phyloP scores from a whole-genome alignment of 2,113 vertebrate species.

The Oxyura jamaicensis region DNA sequence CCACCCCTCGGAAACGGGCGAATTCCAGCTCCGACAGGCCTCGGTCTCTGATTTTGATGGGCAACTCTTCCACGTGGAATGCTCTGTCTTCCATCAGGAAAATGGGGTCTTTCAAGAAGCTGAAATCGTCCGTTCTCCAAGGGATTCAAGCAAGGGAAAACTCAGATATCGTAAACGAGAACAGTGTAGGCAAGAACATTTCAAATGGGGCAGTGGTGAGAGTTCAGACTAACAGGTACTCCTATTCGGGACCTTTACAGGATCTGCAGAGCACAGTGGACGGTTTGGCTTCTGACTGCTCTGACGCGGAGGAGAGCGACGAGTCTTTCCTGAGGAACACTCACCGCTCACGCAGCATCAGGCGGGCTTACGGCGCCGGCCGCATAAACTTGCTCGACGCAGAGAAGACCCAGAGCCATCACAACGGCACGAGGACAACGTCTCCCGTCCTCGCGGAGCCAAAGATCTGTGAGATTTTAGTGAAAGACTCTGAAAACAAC shows the following conservation, averaged over 20 bases:
- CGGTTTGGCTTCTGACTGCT: conserved; percentile 74
- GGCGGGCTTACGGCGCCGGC: conserved; percentile 89
- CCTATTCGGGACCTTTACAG: background rate
- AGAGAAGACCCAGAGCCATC: conserved; percentile 44
- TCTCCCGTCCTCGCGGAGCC: conserved; percentile 3
- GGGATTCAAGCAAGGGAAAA: conserved; percentile 87
- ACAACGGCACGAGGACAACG: background rate
- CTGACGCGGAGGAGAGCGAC: conserved; percentile 75
- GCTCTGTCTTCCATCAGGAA: conserved; percentile 88
- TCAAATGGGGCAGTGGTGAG: conserved; percentile 67
- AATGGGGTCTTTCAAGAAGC: conserved; percentile 93
- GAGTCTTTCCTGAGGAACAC: conserved; percentile 85
- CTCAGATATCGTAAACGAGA: conserved; percentile 63
- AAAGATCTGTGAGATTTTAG: conserved; percentile 58
- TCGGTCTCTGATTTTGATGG: conserved; percentile 73
- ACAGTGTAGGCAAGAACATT: background rate
- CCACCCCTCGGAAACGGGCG: conserved; percentile 79
- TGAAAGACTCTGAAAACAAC: conserved; percentile 70
- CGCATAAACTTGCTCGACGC: conserved; percentile 86
- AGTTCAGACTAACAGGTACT: conserved; percentile 42
- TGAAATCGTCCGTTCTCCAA: conserved; percentile 91
- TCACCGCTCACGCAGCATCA: conserved; percentile 89
- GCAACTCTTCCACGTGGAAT: conserved; percentile 82
- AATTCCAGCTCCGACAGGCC: conserved; percentile 72
- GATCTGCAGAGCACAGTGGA: conserved; percentile 49